A percentile compares a stretch with the other conserved stretches of the same genome.
These are phyloP conservation scores for Stomorhina lunata DNA, from an alignment of 2,888 invertebrate genomes.

Conservation along the genomic window DNA sequence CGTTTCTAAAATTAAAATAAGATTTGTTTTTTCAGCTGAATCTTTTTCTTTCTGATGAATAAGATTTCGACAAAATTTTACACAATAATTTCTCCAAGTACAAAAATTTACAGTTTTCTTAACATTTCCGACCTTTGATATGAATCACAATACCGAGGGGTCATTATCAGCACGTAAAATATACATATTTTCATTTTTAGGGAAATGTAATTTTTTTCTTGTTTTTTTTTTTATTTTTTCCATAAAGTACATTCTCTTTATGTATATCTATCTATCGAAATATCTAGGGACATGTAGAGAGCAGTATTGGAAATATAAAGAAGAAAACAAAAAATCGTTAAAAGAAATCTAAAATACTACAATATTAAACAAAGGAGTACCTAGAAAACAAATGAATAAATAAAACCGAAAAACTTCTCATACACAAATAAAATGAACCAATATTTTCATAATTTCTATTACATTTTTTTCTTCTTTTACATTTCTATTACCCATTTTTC, in stretches of 20 bases:
- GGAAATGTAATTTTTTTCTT: slow-evolving; percentile 35
- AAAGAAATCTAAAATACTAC: slow-evolving; percentile 37
- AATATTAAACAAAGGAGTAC: slow-evolving; percentile 47
- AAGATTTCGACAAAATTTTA: no score
- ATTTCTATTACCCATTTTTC: slow-evolving; percentile 24
- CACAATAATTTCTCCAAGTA: not conserved
- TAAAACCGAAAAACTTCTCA: slow-evolving; percentile 16
- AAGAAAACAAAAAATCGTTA: not conserved
- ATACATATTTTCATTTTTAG: slow-evolving; percentile 21
- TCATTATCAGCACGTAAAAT: slow-evolving; percentile 65
- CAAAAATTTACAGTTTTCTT: not conserved
- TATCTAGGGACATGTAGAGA: slow-evolving; percentile 48
- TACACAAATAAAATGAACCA: slow-evolving; percentile 48
- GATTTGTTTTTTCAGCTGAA: no score
- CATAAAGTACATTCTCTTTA: not conserved
- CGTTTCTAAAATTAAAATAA: no score
- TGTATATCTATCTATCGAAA: slow-evolving; percentile 28
- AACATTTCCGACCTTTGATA: slow-evolving; percentile 50
- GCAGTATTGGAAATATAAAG: not conserved
- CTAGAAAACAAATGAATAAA: slow-evolving; percentile 16
- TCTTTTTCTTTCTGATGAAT: no score
- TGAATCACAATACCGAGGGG: slow-evolving; percentile 30
- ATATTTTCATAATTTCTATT: slow-evolving; percentile 62
- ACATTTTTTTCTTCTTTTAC: slow-evolving; percentile 2
- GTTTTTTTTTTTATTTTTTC: slow-evolving; percentile 18